Base-by-base conservation (phyloP, 2,888 invertebrate genomes). In the Drosophila ezoana region DNA sequence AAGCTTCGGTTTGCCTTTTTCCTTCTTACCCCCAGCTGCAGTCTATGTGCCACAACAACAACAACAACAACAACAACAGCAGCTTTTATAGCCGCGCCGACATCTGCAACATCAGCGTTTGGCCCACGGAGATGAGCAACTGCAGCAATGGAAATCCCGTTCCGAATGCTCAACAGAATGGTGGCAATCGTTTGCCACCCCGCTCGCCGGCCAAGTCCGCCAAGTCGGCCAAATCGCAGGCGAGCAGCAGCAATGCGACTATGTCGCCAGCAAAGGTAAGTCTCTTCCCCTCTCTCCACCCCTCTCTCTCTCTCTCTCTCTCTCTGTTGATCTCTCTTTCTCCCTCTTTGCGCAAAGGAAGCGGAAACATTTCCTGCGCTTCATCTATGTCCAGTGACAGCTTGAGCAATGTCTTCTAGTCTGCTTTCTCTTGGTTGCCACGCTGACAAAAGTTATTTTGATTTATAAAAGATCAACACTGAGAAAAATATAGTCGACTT, bases 11-110 rank as follows among this genome's bases (percentile, higher is more conserved):
- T 76, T 51, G 32, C 35, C 35, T 20, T 58, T 47, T 64, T 32
- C 20, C 32, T 4, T n/a, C 14, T 38, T 28, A 41, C 65, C 38
- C 52, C 33, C 65, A 80, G 84, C 68, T 86, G 63, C 72, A 48
- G 18, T 60, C 63, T 1, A 44, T 20, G 49, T 48, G 63, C 66
- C 37, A 66, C 52, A 69, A 59, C 44, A 35, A 43, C 72, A 70
- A 38, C 16, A 64, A 45, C 37, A 71, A 51, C 28, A 49, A 40
- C 23, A 71, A 51, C 28, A 57, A 18, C 45, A 63, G 44, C 18
- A 84, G 81, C 57, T 89, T 78, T 66, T 89, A 88, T 40, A 89
- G 87, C 72, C 90, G 90, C 61, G 90, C 90, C 52, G 90, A 90
- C 61, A 87, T 88, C 52, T 89, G 87, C 73, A 91, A 90, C 62